Evolutionary conservation across 2,888 invertebrate species (phyloP), one percentile per base, ranked within the genome.

Genomic region (Eumacrocentrus americanus): DNA sequence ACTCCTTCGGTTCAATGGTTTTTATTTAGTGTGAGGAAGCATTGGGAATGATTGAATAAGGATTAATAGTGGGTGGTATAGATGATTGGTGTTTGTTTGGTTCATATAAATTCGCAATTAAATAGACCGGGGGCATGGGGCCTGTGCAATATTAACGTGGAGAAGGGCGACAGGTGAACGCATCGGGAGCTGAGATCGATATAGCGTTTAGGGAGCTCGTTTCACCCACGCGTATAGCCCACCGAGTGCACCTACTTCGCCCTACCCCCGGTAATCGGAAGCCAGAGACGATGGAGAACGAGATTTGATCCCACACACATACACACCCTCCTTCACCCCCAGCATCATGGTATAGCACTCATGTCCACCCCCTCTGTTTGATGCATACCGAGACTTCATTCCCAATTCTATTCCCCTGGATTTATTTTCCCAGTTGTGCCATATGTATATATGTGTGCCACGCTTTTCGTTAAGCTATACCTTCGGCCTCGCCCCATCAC

Each of bases 141-240:
- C 5, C 29, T 29, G 16, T 54, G 42, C 29, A 38, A 54, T 34
- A 57, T 46, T 37, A 25, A 50, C 16, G 46, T 37, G 12, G 58
- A 55, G 35, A 47, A 38, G 51, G 61, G 46, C 35, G 63, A 65
- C 59, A 62, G 61, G 61, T 62, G 56, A 62, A 60, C 57, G 64
- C 62, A 61, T 63, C 35, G 55, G 55, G 52, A 52, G 65, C 66
- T 69, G 70, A 74, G 73, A 78, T 77, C 75, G 70, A 76, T 76
- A 75, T 71, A 70, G 70, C 72, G 71, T 73, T 77, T 72, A 69
- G 72, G 67, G 69, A 69, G 69, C 68, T 71, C 72, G 72, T 73
- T 74, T 69, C 71, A 70, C 69, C 70, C 69, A 72, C 72, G 69
- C 72, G 67, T 68, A 50, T 35, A 16, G 23, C 42, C 44, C 42